A percentile compares a stretch with the other conserved stretches of the same genome.
Conservation (phyloP, 2,888 invertebrate species). For the Agrilus biguttatus region DNA sequence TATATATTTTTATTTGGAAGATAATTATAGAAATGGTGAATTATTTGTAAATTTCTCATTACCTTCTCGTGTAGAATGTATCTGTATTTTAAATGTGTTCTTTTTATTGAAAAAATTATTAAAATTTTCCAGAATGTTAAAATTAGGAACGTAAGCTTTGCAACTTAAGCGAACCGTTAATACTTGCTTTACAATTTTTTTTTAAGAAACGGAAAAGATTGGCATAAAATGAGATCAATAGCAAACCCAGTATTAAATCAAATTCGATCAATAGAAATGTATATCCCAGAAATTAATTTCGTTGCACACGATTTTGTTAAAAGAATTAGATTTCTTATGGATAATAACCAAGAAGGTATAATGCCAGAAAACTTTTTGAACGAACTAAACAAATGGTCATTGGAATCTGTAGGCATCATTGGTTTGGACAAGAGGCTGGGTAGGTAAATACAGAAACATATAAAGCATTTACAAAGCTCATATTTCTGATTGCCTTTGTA, state of each 20-base stretch:
- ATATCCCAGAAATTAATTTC: slow-evolving; percentile 19
- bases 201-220: slow-evolving; percentile 37
- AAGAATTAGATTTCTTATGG: slow-evolving; percentile 11
- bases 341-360: slow-evolving; percentile 12
- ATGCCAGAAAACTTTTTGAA: slow-evolving; percentile 31
- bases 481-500: too few species aligned
- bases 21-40: too few species aligned
- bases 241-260: slow-evolving; percentile 40
- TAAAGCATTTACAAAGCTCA: too few species aligned
- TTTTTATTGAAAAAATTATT: too few species aligned
- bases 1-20: too few species aligned
- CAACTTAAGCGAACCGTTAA: too few species aligned
- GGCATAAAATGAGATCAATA: slow-evolving; percentile 36
- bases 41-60: too few species aligned
- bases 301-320: slow-evolving; percentile 20
- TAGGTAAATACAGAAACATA: slow-evolving; percentile 13
- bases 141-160: too few species aligned
- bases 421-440: slow-evolving; percentile 27
- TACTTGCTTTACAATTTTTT: too few species aligned
- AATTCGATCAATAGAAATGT: slow-evolving; percentile 25
- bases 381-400: slow-evolving; percentile 46
- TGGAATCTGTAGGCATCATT: slow-evolving; percentile 38
- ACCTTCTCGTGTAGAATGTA: too few species aligned
- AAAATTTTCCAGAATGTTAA: too few species aligned
- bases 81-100: too few species aligned